A percentile compares a stretch with the other conserved stretches of the same genome.
phyloP scores from a whole-genome alignment of 2,888 invertebrate genomes.

The Torymus texanus region DNA sequence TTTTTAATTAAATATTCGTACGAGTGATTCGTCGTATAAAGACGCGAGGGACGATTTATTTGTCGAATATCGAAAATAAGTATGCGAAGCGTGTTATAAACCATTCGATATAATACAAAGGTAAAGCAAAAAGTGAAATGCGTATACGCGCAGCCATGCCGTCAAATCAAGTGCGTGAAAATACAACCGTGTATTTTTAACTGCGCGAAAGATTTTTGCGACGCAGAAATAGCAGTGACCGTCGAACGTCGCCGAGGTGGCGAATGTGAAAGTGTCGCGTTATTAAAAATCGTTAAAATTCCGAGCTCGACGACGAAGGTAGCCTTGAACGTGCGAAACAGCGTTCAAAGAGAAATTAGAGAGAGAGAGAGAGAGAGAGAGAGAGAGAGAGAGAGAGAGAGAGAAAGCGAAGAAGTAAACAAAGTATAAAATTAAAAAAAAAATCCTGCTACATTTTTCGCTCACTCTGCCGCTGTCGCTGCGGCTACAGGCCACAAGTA shows the following conservation, averaged over 20 bases:
- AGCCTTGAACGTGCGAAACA: background rate
- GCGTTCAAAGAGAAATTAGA: slow-evolving; percentile 20
- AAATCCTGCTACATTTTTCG: slow-evolving; percentile 45
- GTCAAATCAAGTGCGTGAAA: slow-evolving; percentile 45
- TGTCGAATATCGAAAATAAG: slow-evolving; percentile 40
- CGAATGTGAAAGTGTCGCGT: slow-evolving; percentile 29
- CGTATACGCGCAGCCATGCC: background rate
- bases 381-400: too few species aligned
- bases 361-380: background rate
- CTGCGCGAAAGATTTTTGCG: slow-evolving; percentile 22
- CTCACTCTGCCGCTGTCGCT: slow-evolving; percentile 42
- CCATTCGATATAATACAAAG: slow-evolving; percentile 54
- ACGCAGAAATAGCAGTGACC: slow-evolving; percentile 24
- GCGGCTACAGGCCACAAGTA: slow-evolving; percentile 38
- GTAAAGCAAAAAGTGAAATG: background rate
- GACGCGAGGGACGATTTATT: slow-evolving; percentile 14
- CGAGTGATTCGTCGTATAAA: too few species aligned
- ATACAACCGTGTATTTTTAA: slow-evolving; percentile 48
- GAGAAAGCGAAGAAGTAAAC: background rate
- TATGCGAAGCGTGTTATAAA: slow-evolving; percentile 12
- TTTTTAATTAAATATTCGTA: too few species aligned
- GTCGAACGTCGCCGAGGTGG: background rate
- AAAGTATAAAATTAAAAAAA: slow-evolving; percentile 34
- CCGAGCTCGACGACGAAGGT: background rate
- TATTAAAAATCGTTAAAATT: slow-evolving; percentile 52